A percentile compares a stretch with the other conserved stretches of the same genome.
phyloP scores from a whole-genome alignment of 2,888 invertebrate species.

The Matsumyia berberina region DNA sequence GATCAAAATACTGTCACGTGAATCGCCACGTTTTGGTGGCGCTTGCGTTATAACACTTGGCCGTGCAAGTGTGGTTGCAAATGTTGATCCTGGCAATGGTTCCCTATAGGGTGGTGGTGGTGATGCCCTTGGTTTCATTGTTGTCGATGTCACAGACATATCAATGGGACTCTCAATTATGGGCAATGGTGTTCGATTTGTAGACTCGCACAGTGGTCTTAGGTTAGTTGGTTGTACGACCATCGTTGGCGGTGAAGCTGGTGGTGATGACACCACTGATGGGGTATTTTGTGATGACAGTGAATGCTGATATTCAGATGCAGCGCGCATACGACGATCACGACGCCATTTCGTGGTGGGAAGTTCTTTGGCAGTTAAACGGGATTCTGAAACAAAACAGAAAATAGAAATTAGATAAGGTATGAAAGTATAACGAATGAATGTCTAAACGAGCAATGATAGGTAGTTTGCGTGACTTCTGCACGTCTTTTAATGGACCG shows the following conservation, averaged over 20 bases:
- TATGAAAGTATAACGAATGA: not conserved
- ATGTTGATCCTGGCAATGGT: conserved; percentile 82
- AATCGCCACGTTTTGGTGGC: conserved; percentile 83
- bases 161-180: conserved; percentile 83
- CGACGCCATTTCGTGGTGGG: conserved; percentile 90
- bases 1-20: conserved; percentile 78
- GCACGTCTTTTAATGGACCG: too few species aligned
- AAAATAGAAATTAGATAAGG: conserved; percentile 6
- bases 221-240: conserved; percentile 74
- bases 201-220: conserved; percentile 79
- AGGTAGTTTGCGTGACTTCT: too few species aligned
- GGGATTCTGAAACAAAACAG: conserved; percentile 81
- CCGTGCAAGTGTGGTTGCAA: conserved; percentile 80
- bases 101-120: conserved; percentile 84
- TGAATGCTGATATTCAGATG: conserved; percentile 79
- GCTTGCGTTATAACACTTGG: conserved; percentile 89
- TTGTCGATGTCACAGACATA: conserved; percentile 83
- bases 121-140: conserved; percentile 81
- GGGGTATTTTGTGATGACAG: conserved; percentile 80
- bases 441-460: too few species aligned
- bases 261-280: conserved; percentile 75
- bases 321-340: conserved; percentile 86
- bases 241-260: conserved; percentile 73
- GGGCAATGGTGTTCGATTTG: conserved; percentile 78
- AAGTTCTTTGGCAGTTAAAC: conserved; percentile 86